Percentiles rank a stretch among this genome's conserved stretches.
These are phyloP conservation scores for Galagoides demidoff DNA, from an alignment of 2,797 vertebrate species.

Conservation along the genomic window DNA sequence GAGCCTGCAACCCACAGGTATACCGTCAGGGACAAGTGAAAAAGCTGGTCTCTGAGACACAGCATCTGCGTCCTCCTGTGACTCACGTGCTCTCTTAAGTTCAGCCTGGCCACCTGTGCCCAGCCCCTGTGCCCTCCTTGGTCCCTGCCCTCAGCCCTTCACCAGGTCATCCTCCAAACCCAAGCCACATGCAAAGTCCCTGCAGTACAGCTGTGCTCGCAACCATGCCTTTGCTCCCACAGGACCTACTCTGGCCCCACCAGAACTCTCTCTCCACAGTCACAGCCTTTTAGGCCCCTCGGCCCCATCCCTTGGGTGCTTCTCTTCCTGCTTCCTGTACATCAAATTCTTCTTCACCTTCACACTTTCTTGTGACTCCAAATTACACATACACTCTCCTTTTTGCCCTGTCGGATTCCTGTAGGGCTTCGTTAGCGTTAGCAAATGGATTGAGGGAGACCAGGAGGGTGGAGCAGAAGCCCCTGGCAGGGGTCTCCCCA, in stretches of 20 bases:
- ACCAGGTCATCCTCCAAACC: background rate
- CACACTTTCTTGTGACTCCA: background rate
- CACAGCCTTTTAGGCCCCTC: background rate
- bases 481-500: background rate
- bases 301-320: rapidly evolving
- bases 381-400: background rate
- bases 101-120: background rate
- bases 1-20: background rate
- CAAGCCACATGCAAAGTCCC: background rate
- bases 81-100: background rate
- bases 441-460: background rate
- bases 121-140: too few species aligned
- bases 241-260: background rate
- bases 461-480: background rate
- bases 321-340: background rate
- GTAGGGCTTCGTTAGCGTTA: background rate
- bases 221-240: too few species aligned
- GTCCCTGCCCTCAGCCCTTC: background rate
- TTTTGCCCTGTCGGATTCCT: background rate
- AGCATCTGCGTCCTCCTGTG: too few species aligned
- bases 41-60: background rate
- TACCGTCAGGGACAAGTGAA: background rate
- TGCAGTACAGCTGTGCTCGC: background rate
- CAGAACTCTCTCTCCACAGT: background rate
- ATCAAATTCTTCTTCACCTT: background rate